Evolutionary conservation across 2,888 invertebrate genomes (phyloP), one percentile per base, ranked within the genome.

Genomic region (Sesia bembeciformis): DNA sequence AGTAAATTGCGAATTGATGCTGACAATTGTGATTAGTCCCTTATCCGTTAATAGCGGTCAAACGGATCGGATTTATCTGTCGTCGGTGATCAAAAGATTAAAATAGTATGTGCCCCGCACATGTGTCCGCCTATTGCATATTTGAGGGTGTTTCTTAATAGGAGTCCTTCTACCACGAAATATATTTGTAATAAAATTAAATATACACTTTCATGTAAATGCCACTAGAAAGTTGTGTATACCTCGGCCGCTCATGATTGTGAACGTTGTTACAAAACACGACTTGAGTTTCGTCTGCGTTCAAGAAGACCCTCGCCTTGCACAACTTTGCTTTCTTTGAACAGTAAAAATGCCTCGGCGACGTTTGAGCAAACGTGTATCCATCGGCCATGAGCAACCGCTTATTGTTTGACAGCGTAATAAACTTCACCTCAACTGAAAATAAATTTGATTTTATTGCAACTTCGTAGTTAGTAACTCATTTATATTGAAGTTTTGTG

Each of bases 301-400:
- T 57, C 3, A 76, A 49, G 40, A 59, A 62, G 1, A 76, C 59
- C 56, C 63, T 71, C 2, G 76, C 74, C 43, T 64, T 71, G 52
- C 77, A 78, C 1, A 74, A 74, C 52, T 67, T 72, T 0, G 53
- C 4, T 42, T 62, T 67, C 46, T 67, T 64, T 0, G 76, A 77
- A 53, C 76, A 78, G 54, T 76, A 77, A 72, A 46, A 53, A 53
- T 53, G 43, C 50, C 8, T 53, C 40, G 61, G 61, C 3, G 7
- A 58, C 57, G 8, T 51, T 52, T 56, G 56, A 7, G 56, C 51
- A 38, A 53, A 56, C 23, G 56, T 56, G 49, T 51, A 56, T 6
- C 56, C 56, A 8, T 53, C 52, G 7, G 49, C 8, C 39, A 56
- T 52, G 39, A 52, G n/a, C 8, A 52, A 52, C 4, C 52, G 39